Percentiles rank a stretch among this genome's conserved stretches.
Conservation (phyloP, 2,888 invertebrate species). For the Clivina fossor region DNA sequence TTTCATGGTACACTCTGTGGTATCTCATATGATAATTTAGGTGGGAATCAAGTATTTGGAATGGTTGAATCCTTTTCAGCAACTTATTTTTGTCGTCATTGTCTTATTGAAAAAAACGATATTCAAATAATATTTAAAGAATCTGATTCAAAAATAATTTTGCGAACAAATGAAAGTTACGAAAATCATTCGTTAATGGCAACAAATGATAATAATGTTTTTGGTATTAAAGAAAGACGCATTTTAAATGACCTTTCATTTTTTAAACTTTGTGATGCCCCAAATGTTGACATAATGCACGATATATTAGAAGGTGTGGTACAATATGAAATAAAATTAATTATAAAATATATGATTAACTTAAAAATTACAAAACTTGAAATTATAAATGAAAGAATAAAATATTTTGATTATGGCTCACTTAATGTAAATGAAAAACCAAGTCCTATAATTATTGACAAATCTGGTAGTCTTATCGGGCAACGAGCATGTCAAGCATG, state of each 20-base stretch:
- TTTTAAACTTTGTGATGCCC: conserved; percentile 36
- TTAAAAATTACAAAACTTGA: conserved; percentile 11
- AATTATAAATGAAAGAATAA: conserved; percentile 26
- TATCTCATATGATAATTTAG: conserved; percentile 38
- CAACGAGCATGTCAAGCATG: conserved; percentile 32
- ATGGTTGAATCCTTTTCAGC: conserved; percentile 38
- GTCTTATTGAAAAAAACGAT: conserved; percentile 33
- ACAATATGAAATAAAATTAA: conserved; percentile 33
- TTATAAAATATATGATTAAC: conserved; percentile 23
- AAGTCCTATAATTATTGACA: conserved; percentile 27
- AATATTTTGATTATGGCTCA: conserved; percentile 26
- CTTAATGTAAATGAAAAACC: conserved; percentile 23
- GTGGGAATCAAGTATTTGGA: conserved; percentile 32
- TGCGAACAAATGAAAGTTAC: conserved; percentile 27
- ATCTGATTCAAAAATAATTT: conserved; percentile 14
- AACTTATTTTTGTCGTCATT: conserved; percentile 38
- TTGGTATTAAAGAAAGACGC: conserved; percentile 36
- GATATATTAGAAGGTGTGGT: conserved; percentile 39
- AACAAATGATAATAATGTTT: conserved; percentile 11
- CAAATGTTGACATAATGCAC: conserved; percentile 40
- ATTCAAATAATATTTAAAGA: conserved; percentile 24
- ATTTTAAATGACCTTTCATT: conserved; percentile 36
- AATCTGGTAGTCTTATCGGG: conserved; percentile 28
- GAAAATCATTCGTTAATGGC: conserved; percentile 6
- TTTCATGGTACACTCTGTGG: conserved; percentile 33